Base-by-base conservation (phyloP, 2,797 vertebrate genomes). In the Alexandromys oeconomus region DNA sequence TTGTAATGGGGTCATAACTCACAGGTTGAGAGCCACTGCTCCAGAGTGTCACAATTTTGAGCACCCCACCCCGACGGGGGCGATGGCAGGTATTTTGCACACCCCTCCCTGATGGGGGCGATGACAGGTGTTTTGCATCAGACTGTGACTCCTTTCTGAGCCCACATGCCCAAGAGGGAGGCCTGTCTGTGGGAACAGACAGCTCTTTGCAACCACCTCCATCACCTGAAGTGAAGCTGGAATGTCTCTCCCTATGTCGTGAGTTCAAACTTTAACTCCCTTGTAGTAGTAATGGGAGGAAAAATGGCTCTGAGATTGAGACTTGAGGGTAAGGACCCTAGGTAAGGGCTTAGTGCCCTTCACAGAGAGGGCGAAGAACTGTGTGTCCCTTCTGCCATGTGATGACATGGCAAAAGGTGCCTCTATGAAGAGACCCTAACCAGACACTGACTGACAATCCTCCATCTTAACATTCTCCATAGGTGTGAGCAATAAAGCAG, bases 81-180 rank as follows among this genome's bases (percentile, higher is more conserved):
- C 0, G 6, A 69, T 0, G n/a, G 37, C 21, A 57, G 34, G 48
- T 61, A 23, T 48, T 85, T 37, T 1, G 0, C n/a, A 15, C 51
- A 51, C 51, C 51, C 14, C 14, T 54, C 51, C 51, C 51, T 2
- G 1, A 54, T 3, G 0, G 51, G 51, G 48, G 27, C 0, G 6
- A 69, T 0, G n/a, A 37, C 21, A 57, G 34, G 48, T 61, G 34
- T 48, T 85, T 37, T 1, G 0, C n/a, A 15, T 23, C 10, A 88
- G 31, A 91, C 25, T 74, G 61, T 1, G 74, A 63, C 27, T 73
- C 40, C n/a, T 48, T 63, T 77, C 61, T 61, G 46, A 61, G 2
- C 27, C 67, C 37, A 27, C 21, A 79, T n/a, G n/a, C 57, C 73
- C 65, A 67, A 67, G 37, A 43, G 40, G 61, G 12, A 80, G 5